These are phyloP conservation scores for Leptopilina boulardi DNA, from an alignment of 1,140 invertebrate species.

Conservation along the genomic window DNA sequence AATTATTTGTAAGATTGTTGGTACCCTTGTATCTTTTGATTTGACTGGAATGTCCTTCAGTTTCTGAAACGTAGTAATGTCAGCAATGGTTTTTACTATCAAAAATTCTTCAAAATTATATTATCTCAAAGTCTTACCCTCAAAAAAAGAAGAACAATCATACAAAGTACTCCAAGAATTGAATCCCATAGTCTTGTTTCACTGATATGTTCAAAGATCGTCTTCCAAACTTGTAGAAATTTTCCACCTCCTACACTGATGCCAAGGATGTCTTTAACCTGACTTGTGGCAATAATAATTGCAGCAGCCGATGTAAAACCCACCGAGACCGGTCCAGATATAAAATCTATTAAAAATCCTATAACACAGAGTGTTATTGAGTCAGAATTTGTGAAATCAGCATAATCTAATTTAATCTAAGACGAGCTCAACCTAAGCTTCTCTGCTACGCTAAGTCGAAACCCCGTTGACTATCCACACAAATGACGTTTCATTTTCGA, in stretches of 20 bases:
- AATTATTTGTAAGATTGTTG: conserved; percentile 69
- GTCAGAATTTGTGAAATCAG: not conserved
- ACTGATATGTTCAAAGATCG: conserved; percentile 81
- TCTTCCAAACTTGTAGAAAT: conserved; percentile 80
- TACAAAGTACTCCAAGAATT: conserved; percentile 81
- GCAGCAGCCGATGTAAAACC: conserved; percentile 94
- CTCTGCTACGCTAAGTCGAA: too few species aligned
- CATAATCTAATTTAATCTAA: too few species aligned
- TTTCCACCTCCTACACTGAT: conserved; percentile 81
- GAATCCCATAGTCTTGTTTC: conserved; percentile 83
- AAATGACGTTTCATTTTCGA: too few species aligned
- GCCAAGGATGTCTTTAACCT: conserved; percentile 88
- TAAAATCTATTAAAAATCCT: conserved; percentile 95
- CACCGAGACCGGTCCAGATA: conserved; percentile 92
- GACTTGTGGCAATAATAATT: conserved; percentile 90
- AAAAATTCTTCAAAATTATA: too few species aligned
- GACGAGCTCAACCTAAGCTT: too few species aligned
- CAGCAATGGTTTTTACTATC: too few species aligned
- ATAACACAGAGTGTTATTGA: too few species aligned
- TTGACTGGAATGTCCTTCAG: conserved; percentile 82
- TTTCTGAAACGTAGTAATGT: conserved; percentile 79
- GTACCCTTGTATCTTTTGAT: conserved; percentile 70
- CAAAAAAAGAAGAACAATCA: conserved; percentile 81
- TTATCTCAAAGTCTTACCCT: too few species aligned
- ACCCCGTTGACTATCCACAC: too few species aligned